phyloP scores from a whole-genome alignment of 2,888 invertebrate species.

The Schizaphis graminum region DNA sequence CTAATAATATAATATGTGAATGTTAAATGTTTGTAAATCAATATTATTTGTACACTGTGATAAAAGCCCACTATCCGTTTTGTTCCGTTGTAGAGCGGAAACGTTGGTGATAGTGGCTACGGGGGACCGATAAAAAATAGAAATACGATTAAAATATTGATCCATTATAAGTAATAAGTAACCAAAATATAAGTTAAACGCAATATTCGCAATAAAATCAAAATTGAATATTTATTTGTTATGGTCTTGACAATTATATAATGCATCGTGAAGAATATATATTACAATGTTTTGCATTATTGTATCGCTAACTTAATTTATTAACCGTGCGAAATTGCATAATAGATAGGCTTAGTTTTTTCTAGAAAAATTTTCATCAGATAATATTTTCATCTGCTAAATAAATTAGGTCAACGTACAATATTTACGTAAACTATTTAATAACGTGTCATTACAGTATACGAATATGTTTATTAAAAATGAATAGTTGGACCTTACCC shows the following conservation, averaged over 20 bases:
- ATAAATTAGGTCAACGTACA: not conserved
- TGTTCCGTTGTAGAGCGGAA: conserved; percentile 55
- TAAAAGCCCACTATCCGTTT: conserved; percentile 48
- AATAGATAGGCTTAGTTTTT: not conserved
- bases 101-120: conserved; percentile 10
- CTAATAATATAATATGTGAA: not conserved
- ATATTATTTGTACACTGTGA: conserved; percentile 32
- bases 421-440: not conserved
- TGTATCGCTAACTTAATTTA: not conserved
- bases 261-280: not conserved
- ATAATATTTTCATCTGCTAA: not conserved
- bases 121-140: not conserved
- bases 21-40: not conserved
- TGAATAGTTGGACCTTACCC: not conserved
- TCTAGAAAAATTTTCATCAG: not conserved
- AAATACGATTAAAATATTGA: not conserved
- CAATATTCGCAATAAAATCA: not conserved
- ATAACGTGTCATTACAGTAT: not conserved
- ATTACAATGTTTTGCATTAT: not conserved
- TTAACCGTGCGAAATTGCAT: not conserved
- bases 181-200: not conserved
- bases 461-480: not conserved
- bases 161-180: not conserved
- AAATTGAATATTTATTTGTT: not conserved
- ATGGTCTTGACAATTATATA: not conserved